Conservation (phyloP, 2,113 vertebrate genomes). For the Stegastes partitus region DNA sequence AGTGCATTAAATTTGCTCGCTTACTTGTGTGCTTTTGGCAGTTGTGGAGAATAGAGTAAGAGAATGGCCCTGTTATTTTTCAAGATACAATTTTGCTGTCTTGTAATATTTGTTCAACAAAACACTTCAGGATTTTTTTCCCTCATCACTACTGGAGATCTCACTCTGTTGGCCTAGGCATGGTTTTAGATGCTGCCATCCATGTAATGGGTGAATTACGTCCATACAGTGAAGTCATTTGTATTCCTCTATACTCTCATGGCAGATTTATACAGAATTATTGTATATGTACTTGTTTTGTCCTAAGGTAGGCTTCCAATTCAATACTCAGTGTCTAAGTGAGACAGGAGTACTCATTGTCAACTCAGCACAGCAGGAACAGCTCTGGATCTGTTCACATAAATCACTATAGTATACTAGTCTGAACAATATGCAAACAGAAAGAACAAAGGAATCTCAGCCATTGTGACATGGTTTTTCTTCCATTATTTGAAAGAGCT, state of each 20-base stretch:
- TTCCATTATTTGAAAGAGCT: constrained; percentile 57
- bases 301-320: constrained; percentile 57
- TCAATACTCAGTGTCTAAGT: constrained; percentile 41
- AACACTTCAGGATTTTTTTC: constrained; percentile 61
- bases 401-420: constrained; percentile 54
- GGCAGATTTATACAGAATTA: constrained; percentile 56
- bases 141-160: constrained; percentile 71
- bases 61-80: constrained; percentile 58
- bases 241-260: constrained; percentile 57
- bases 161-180: constrained; percentile 49
- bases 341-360: constrained; percentile 42
- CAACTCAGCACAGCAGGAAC: constrained; percentile 58
- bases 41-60: constrained; percentile 54
- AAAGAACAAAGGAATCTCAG: constrained; percentile 81
- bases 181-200: constrained; percentile 53
- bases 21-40: constrained; percentile 61
- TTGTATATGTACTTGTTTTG: constrained; percentile 61
- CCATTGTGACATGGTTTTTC: constrained; percentile 77
- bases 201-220: constrained; percentile 55
- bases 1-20: constrained; percentile 67
- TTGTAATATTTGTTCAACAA: constrained; percentile 44
- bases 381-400: constrained; percentile 58
- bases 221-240: constrained; percentile 65
- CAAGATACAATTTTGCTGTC: constrained; percentile 54
- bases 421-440: constrained; percentile 82